phyloP scores from a whole-genome alignment of 2,888 invertebrate species.

The Steinernema carpocapsae region DNA sequence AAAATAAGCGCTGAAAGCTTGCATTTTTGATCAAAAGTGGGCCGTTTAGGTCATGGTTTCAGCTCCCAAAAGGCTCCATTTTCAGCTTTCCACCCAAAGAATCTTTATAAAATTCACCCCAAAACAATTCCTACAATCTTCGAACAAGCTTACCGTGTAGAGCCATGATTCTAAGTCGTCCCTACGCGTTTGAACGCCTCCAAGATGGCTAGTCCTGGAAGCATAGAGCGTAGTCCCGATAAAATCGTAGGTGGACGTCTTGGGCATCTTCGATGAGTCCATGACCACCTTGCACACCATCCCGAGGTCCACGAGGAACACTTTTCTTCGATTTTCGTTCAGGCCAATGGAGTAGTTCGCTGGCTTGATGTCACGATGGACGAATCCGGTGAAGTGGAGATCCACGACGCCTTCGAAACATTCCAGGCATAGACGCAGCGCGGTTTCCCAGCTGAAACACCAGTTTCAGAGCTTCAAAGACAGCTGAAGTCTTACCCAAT shows the following conservation, averaged over 20 bases:
- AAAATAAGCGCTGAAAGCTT: no score
- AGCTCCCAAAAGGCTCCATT: no score
- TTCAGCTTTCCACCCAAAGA: no score
- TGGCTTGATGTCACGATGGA: constrained; percentile 11
- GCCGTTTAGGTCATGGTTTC: no score
- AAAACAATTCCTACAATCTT: no score
- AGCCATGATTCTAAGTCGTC: constrained; percentile 21
- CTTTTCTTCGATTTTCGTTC: neutral
- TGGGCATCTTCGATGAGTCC: neutral
- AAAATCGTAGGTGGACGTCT: neutral
- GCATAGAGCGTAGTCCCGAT: constrained; percentile 8
- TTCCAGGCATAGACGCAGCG: neutral
- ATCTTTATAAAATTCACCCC: no score
- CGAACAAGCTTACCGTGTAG: constrained; percentile 10
- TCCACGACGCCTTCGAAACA: constrained; percentile 2
- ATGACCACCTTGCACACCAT: neutral
- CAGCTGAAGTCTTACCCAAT: neutral
- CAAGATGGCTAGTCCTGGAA: neutral
- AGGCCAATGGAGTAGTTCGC: constrained; percentile 13
- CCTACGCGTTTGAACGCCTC: neutral
- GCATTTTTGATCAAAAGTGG: no score
- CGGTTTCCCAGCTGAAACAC: neutral
- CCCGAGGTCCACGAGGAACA: constrained; percentile 6
- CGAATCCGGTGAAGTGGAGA: neutral
- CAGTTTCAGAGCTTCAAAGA: neutral